A percentile compares a stretch with the other conserved stretches of the same genome.
Conservation (phyloP, 2,888 invertebrate species). For the Cosmia trapezina region DNA sequence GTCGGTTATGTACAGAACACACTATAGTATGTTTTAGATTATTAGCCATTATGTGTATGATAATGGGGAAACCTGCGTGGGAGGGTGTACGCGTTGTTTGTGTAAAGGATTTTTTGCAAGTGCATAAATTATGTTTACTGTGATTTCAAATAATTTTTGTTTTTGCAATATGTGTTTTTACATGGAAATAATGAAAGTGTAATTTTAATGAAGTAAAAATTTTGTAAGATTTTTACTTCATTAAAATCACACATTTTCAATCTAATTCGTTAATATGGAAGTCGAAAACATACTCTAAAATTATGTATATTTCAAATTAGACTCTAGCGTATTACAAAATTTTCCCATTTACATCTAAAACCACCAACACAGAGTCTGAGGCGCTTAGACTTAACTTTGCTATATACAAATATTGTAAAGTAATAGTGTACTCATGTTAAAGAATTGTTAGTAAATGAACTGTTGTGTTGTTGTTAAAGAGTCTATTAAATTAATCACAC, state of each 20-base stretch:
- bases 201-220: neutral
- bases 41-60: slow-evolving; percentile 55
- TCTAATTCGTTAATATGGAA: neutral
- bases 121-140: neutral
- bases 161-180: neutral
- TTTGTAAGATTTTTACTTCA: no score
- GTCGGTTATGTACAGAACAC: slow-evolving; percentile 59
- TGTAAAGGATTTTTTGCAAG: neutral
- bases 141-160: neutral
- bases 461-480: no score
- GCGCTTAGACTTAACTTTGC: no score
- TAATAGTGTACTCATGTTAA: no score
- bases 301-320: no score
- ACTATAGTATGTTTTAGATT: slow-evolving; percentile 56
- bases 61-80: slow-evolving; percentile 27
- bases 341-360: slow-evolving; percentile 6
- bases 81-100: slow-evolving; percentile 11
- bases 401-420: no score
- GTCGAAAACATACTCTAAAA: neutral
- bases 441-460: no score
- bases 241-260: no score
- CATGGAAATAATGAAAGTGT: no score
- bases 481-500: no score
- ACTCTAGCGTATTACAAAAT: neutral
- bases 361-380: neutral